Evolutionary conservation across 2,113 vertebrate genomes (phyloP).

Genomic region (Rhipidura dahli): DNA sequence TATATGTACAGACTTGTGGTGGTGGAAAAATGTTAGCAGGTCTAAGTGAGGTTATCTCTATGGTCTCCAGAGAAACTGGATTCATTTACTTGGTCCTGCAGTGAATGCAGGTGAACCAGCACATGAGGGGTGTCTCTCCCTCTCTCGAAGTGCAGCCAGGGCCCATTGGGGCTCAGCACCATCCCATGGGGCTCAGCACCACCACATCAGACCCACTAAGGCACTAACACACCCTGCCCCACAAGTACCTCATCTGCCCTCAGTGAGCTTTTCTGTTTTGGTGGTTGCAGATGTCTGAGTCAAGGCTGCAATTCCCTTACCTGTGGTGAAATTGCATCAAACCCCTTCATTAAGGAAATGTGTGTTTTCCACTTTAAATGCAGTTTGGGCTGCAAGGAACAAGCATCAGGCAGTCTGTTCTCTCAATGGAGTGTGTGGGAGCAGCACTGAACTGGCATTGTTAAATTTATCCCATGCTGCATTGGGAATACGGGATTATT

Average conservation of each 20-base stretch:
- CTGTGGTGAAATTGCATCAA: neutral
- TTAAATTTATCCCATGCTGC: neutral
- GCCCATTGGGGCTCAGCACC: neutral
- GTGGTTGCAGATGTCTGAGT: neutral
- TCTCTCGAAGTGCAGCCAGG: neutral
- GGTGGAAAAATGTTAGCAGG: neutral
- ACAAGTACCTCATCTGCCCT: neutral
- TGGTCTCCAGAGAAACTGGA: neutral
- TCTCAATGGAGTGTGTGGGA: neutral
- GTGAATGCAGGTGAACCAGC: slow-evolving; percentile 54
- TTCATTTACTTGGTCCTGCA: slow-evolving; percentile 27
- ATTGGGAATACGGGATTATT: neutral
- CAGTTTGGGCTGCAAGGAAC: neutral
- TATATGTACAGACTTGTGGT: neutral
- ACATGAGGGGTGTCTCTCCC: neutral
- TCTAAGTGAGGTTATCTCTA: neutral
- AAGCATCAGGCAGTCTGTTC: neutral
- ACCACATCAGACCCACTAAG: rapidly evolving
- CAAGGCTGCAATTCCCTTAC: neutral
- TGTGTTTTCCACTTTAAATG: neutral
- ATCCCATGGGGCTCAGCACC: neutral
- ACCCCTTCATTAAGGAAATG: neutral
- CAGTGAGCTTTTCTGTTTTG: neutral
- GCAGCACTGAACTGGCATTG: neutral
- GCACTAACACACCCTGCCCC: neutral